A percentile compares a stretch with the other conserved stretches of the same genome.
These are phyloP conservation scores for Bradypodion ventrale DNA, from an alignment of 2,797 vertebrate genomes.

Conservation along the genomic window DNA sequence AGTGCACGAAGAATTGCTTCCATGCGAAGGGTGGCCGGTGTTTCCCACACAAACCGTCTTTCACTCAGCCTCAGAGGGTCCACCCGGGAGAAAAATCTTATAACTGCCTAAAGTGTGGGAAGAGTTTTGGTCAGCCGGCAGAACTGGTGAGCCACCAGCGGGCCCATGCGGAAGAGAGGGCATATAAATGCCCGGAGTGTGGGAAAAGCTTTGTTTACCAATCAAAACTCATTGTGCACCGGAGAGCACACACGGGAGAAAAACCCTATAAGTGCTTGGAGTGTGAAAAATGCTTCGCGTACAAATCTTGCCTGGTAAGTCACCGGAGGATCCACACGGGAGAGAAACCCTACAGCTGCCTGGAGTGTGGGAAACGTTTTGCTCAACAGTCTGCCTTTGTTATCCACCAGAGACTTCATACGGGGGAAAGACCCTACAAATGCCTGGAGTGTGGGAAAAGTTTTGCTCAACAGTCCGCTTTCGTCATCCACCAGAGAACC, in stretches of 20 bases:
- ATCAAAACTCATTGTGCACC: neutral
- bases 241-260: neutral
- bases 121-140: neutral
- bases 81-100: neutral
- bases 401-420: neutral
- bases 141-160: neutral
- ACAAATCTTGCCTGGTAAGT: neutral
- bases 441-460: neutral
- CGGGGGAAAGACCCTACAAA: neutral
- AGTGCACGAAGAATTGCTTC: neutral
- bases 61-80: neutral
- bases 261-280: neutral
- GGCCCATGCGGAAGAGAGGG: neutral
- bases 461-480: neutral
- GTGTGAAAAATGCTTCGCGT: neutral
- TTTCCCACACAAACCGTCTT: neutral
- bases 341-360: neutral
- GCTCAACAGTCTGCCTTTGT: neutral
- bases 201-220: neutral
- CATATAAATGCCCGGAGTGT: neutral
- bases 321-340: neutral
- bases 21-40: neutral
- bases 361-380: neutral
- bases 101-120: neutral
- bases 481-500: neutral